These are phyloP conservation scores for Miichthys miiuy DNA, from an alignment of 2,797 vertebrate genomes.

Conservation along the genomic window DNA sequence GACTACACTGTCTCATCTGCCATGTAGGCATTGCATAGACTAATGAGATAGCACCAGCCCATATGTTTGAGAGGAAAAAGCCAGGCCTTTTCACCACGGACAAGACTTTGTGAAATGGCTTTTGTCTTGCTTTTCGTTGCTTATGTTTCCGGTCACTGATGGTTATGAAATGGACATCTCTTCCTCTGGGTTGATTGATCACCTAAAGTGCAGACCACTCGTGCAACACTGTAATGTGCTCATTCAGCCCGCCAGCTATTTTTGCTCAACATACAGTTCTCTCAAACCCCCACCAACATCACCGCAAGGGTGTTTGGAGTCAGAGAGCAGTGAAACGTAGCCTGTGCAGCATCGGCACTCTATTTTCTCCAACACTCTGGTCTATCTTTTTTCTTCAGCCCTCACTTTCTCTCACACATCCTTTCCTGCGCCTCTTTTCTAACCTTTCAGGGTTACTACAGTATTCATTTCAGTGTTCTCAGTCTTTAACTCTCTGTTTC, in stretches of 20 bases:
- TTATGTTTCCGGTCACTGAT: constrained; percentile 73
- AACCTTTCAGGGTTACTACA: constrained; percentile 29
- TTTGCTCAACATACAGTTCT: constrained; percentile 53
- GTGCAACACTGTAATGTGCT: constrained; percentile 60
- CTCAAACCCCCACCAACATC: constrained; percentile 43
- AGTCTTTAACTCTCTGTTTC: constrained; percentile 61
- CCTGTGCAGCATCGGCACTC: constrained; percentile 40
- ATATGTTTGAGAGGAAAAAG: constrained; percentile 44
- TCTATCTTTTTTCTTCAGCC: constrained; percentile 44
- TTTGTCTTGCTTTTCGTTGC: constrained; percentile 65
- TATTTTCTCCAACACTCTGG: constrained; percentile 42
- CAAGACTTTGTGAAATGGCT: constrained; percentile 59
- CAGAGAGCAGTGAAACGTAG: constrained; percentile 56
- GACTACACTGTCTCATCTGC: constrained; percentile 57
- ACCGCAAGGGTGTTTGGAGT: constrained; percentile 54
- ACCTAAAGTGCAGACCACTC: constrained; percentile 70
- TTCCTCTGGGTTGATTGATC: constrained; percentile 76
- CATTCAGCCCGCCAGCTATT: constrained; percentile 64
- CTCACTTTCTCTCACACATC: constrained; percentile 35
- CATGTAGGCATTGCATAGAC: constrained; percentile 54
- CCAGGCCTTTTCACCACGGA: constrained; percentile 39
- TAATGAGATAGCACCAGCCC: constrained; percentile 50
- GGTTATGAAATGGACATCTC: constrained; percentile 73
- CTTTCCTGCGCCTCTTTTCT: constrained; percentile 23
- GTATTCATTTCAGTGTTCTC: constrained; percentile 55